Evolutionary conservation across 2,888 invertebrate genomes (phyloP).

Genomic region (Venusia cambrica): DNA sequence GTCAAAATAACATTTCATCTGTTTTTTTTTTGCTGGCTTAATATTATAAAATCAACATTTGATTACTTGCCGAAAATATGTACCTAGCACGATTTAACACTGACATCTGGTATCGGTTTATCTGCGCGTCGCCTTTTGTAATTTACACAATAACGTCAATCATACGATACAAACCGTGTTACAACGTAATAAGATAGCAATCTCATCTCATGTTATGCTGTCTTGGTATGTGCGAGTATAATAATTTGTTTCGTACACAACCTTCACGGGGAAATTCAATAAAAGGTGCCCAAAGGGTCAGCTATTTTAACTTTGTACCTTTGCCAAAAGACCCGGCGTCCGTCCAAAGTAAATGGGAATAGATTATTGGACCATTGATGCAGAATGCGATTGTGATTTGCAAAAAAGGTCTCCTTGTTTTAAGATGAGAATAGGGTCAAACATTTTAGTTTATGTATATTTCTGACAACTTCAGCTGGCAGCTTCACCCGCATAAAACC

Average conservation of each 20-base stretch:
- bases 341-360: conserved; percentile 21
- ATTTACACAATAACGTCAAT: conserved; percentile 28
- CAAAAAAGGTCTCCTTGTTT: too few relatives aligned
- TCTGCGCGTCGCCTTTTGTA: conserved; percentile 20
- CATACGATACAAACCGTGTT: conserved; percentile 20
- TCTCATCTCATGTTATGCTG: conserved; percentile 15
- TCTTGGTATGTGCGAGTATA: conserved; percentile 15
- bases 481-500: too few relatives aligned
- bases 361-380: too few relatives aligned
- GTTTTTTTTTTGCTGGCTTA: too few relatives aligned
- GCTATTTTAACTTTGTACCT: conserved; percentile 25
- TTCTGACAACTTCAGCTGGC: too few relatives aligned
- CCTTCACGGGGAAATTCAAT: conserved; percentile 23
- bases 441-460: too few relatives aligned
- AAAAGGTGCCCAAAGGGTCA: conserved; percentile 17
- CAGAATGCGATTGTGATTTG: too few relatives aligned
- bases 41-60: too few relatives aligned
- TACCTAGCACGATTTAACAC: conserved; percentile 7
- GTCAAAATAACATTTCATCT: too few relatives aligned
- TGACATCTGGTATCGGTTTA: conserved; percentile 19
- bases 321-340: conserved; percentile 21
- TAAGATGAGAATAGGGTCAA: too few relatives aligned
- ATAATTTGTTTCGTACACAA: conserved; percentile 21
- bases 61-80: conserved; percentile 9
- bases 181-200: conserved; percentile 25